These are phyloP conservation scores for Cryptosula pallasiana DNA, from an alignment of 2,888 invertebrate species.

Conservation along the genomic window DNA sequence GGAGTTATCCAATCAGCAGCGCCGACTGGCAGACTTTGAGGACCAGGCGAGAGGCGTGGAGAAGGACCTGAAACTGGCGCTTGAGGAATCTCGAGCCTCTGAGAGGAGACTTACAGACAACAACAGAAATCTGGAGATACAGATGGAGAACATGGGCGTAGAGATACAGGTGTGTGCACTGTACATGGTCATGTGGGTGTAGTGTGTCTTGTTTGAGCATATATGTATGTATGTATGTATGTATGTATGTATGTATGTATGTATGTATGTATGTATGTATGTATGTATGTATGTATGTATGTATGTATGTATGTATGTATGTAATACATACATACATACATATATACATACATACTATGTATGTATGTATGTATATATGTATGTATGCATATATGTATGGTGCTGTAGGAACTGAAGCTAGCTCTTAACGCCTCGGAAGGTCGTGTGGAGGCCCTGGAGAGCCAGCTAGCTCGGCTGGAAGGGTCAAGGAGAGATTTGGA, in stretches of 20 bases:
- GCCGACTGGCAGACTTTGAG: slow-evolving; percentile 77
- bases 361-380: no score
- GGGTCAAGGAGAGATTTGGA: slow-evolving; percentile 73
- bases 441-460: slow-evolving; percentile 78
- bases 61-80: slow-evolving; percentile 75
- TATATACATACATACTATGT: no score
- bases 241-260: no score
- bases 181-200: no score
- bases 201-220: no score
- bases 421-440: slow-evolving; percentile 63
- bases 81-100: slow-evolving; percentile 79
- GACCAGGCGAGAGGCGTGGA: slow-evolving; percentile 77
- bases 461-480: slow-evolving; percentile 63
- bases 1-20: slow-evolving; percentile 70
- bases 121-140: slow-evolving; percentile 85
- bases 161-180: slow-evolving; percentile 62
- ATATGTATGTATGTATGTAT: no score
- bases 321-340: no score
- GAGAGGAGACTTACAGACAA: slow-evolving; percentile 87
- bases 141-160: slow-evolving; percentile 81
- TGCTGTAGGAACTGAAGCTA: slow-evolving; percentile 59
- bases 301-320: no score
- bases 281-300: no score
- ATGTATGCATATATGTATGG: no score
- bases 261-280: no score